Evolutionary conservation across 1,140 invertebrate species (phyloP).

Genomic region (Episyrphus balteatus): DNA sequence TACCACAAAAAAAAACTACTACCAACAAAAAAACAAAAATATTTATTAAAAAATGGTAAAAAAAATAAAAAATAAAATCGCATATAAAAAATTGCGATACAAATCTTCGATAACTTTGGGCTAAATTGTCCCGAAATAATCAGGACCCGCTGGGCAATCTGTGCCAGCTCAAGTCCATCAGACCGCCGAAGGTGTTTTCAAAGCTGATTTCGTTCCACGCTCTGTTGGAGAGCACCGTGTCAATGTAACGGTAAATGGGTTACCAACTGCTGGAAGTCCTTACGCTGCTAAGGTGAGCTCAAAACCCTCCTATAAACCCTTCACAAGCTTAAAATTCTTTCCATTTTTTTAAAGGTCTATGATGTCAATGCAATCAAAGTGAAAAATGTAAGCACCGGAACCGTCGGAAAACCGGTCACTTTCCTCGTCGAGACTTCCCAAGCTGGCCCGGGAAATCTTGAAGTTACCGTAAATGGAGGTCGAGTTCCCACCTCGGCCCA

Average conservation of each 20-base stretch:
- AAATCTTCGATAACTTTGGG: slow-evolving; percentile 9
- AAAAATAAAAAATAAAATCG: slow-evolving; percentile 11
- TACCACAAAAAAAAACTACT: not conserved
- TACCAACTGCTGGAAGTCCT: slow-evolving; percentile 73
- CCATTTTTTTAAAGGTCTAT: slow-evolving; percentile 53
- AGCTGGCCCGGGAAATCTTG: slow-evolving; percentile 89
- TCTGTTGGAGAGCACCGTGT: slow-evolving; percentile 85
- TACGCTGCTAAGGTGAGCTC: slow-evolving; percentile 69
- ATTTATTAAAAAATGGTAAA: slow-evolving; percentile 14
- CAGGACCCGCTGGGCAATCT: slow-evolving; percentile 72
- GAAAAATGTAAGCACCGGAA: slow-evolving; percentile 78
- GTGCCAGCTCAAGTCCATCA: slow-evolving; percentile 74
- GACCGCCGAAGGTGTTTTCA: slow-evolving; percentile 66
- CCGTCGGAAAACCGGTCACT: slow-evolving; percentile 85
- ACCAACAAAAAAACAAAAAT: slow-evolving; percentile 17
- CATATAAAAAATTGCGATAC: slow-evolving; percentile 4
- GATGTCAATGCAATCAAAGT: slow-evolving; percentile 91
- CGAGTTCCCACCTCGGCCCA: slow-evolving; percentile 90
- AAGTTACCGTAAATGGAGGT: slow-evolving; percentile 94
- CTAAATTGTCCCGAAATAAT: not conserved
- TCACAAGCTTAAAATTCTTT: not conserved
- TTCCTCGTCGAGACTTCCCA: slow-evolving; percentile 95
- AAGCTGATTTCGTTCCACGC: slow-evolving; percentile 75
- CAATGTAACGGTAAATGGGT: slow-evolving; percentile 65
- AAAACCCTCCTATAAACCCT: not conserved